phyloP scores from a whole-genome alignment of 1,140 invertebrate genomes.

The Drosophila triauraria region DNA sequence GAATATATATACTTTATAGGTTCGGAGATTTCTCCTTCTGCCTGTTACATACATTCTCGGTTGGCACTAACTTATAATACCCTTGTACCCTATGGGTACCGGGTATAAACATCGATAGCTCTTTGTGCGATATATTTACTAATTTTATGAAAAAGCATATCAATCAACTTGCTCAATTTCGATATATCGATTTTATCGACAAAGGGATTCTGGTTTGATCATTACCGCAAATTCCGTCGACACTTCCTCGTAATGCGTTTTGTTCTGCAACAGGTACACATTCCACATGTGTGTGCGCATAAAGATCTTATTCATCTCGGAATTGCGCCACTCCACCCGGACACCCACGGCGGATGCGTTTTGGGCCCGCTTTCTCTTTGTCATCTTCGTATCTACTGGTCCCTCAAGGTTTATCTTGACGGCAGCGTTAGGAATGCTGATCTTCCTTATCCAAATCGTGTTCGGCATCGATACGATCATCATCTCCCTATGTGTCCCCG shows the following conservation, averaged over 20 bases:
- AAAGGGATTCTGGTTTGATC: neutral
- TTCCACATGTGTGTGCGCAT: neutral
- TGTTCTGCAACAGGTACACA: neutral
- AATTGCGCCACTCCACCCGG: conserved; percentile 9
- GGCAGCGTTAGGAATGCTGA: neutral
- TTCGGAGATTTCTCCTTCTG: too few species aligned
- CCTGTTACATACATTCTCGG: too few species aligned
- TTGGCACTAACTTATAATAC: too few species aligned
- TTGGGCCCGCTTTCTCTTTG: rapidly evolving
- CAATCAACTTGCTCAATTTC: too few species aligned
- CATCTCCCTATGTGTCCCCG: too few species aligned
- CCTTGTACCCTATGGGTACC: too few species aligned
- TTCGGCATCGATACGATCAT: neutral
- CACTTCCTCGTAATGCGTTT: rapidly evolving
- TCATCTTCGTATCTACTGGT: neutral
- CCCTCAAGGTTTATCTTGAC: neutral
- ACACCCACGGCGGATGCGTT: neutral
- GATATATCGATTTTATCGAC: neutral
- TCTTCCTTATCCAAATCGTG: neutral
- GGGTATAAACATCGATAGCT: too few species aligned
- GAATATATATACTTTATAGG: too few species aligned
- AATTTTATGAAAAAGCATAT: too few species aligned
- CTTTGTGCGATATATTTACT: too few species aligned
- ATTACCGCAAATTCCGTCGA: neutral
- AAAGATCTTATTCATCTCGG: neutral